Base-by-base conservation (phyloP, 2,797 vertebrate species). In the Tangara arthus region DNA sequence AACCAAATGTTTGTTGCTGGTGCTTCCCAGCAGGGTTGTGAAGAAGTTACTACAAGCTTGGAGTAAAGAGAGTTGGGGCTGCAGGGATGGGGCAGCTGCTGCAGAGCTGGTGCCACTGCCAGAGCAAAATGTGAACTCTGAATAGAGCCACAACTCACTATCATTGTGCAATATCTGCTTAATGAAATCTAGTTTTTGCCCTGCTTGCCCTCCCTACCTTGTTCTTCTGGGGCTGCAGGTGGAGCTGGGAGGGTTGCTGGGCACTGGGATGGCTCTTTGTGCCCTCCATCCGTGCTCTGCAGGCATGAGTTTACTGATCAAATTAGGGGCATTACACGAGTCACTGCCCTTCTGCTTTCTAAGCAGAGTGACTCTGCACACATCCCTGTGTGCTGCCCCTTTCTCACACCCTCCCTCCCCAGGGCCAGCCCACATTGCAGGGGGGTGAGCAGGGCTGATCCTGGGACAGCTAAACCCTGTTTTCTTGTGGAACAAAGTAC, bases 261-360 rank as follows among this genome's bases (percentile, higher is more conserved):
- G 57, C 68, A 10, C 44, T 72, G 61, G 65, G 49, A 12, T 55
- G 55, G 35, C 41, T 69, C 34, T 64, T 2, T 0, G 1, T 41
- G 26, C 44, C 52, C 55, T 92, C 65, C 80, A 32, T 53, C 57
- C 9, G 0, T 56, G 26, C 35, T 91, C 87, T 88, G 88, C 69
- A 91, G 89, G 77, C 92, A 35, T 86, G 94, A 95, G 71, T 94
- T 95, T 90, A 73, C 91, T 83, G 86, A 82, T 96, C 81, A 92
- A 90, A 96, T 97, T 61, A 84, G 59, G 2, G 8, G 30, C 78
- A 68, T 97, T 95, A 95, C 65, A 85, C 34, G 76, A 97, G 87
- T 96, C 90, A 73, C 53, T 27, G 81, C 89, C 70, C 76, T 86
- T 96, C 41, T 95, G 82, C 95, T 96, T 95, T 91, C 91, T 84